These are phyloP conservation scores for Drosophila ercepeae DNA, from an alignment of 1,140 invertebrate genomes.

Conservation along the genomic window DNA sequence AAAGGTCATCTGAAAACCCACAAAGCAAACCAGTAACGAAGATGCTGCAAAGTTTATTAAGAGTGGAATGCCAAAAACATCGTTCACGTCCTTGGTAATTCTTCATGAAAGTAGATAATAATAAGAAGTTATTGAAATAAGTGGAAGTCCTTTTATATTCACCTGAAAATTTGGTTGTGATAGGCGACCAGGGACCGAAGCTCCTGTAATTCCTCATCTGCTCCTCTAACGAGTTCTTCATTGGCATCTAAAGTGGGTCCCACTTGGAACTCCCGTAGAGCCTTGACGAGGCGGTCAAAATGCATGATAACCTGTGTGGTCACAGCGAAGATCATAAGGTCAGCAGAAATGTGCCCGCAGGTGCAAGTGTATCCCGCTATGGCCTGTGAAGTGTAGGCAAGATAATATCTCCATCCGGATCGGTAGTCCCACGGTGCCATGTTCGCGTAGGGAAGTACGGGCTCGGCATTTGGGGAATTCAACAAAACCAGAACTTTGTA, in stretches of 20 bases:
- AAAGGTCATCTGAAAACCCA: constrained; percentile 68
- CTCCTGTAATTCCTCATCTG: constrained; percentile 30
- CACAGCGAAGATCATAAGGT: constrained; percentile 59
- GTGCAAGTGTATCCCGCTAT: constrained; percentile 54
- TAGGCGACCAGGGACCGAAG: constrained; percentile 47
- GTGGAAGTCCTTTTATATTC: background rate
- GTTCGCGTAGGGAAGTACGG: constrained; percentile 42
- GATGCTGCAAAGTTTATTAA: constrained; percentile 61
- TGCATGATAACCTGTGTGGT: constrained; percentile 68
- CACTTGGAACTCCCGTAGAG: constrained; percentile 20
- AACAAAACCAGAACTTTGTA: constrained; percentile 25
- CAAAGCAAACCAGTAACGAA: constrained; percentile 63
- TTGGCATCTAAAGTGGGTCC: background rate
- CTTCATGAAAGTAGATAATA: constrained; percentile 12
- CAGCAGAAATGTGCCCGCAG: constrained; percentile 52
- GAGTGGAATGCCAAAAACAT: constrained; percentile 62
- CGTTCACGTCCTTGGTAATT: constrained; percentile 58
- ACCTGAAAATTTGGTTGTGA: constrained; percentile 59
- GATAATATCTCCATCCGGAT: constrained; percentile 26
- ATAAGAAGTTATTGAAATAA: background rate
- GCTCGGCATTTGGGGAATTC: constrained; percentile 8
- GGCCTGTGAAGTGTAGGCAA: constrained; percentile 39
- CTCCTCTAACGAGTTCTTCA: background rate
- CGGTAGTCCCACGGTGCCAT: constrained; percentile 56
- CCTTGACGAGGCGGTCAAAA: constrained; percentile 44